Evolutionary conservation across 2,113 vertebrate species (phyloP).

Genomic region (Syrrhaptes paradoxus): DNA sequence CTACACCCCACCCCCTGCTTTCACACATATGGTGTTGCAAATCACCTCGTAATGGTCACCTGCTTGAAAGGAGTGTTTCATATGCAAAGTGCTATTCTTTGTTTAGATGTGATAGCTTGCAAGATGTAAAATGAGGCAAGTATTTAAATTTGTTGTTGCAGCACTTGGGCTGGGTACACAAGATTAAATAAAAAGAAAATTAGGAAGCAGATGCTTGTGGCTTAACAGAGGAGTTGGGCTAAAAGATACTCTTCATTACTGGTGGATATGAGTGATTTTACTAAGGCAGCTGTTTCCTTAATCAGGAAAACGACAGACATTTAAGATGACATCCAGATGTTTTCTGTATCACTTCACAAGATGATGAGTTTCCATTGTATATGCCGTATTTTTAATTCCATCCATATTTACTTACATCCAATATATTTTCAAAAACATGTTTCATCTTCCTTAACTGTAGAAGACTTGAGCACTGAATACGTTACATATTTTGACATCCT

Average conservation of each 20-base stretch:
- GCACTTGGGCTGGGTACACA: slow-evolving; percentile 32
- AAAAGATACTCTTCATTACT: slow-evolving; percentile 58
- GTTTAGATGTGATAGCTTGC: slow-evolving; percentile 47
- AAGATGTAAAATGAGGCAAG: slow-evolving; percentile 48
- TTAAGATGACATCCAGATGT: slow-evolving; percentile 45
- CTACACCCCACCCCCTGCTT: not conserved
- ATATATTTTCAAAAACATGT: not conserved
- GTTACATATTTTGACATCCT: not conserved
- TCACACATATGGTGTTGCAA: slow-evolving; percentile 36
- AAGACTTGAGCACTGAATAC: not conserved
- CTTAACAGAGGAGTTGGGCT: slow-evolving; percentile 66
- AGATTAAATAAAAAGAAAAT: slow-evolving; percentile 67
- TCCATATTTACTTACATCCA: not conserved
- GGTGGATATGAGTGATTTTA: slow-evolving; percentile 62
- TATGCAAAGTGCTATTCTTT: slow-evolving; percentile 62
- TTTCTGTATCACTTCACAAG: slow-evolving; percentile 1
- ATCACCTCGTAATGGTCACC: slow-evolving; percentile 53
- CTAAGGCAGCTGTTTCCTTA: slow-evolving; percentile 64
- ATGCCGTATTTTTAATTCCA: not conserved
- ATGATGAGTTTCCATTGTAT: not conserved
- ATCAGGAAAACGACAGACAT: slow-evolving; percentile 6
- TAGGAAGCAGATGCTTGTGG: slow-evolving; percentile 71
- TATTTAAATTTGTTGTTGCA: slow-evolving; percentile 60
- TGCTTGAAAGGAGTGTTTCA: slow-evolving; percentile 62
- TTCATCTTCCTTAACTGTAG: not conserved